A percentile compares a stretch with the other conserved stretches of the same genome.
Evolutionary conservation across 2,113 vertebrate genomes (phyloP).

Genomic region (Tapirus terrestris): DNA sequence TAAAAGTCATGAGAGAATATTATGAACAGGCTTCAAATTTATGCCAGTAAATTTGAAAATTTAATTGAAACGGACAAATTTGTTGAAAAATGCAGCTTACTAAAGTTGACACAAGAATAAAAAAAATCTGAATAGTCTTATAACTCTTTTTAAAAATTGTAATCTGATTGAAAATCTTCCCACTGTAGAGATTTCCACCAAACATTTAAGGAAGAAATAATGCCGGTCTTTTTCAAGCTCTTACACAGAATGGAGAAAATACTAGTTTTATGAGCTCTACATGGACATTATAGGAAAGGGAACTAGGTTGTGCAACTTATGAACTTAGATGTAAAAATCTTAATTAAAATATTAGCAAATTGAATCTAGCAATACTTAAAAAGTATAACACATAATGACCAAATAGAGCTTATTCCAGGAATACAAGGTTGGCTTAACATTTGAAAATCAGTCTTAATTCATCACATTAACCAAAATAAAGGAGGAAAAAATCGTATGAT

Average conservation of each 20-base stretch:
- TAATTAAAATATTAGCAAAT: neutral
- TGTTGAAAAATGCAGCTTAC: neutral
- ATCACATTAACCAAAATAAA: neutral
- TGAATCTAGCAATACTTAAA: neutral
- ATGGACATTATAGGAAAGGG: neutral
- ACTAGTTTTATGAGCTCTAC: neutral
- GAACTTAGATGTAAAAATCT: neutral
- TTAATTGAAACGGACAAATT: neutral
- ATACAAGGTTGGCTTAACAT: neutral
- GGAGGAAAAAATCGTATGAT: neutral
- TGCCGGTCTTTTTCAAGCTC: neutral
- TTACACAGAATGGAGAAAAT: neutral
- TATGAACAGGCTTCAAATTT: neutral
- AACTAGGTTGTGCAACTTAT: neutral
- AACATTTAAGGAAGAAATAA: neutral
- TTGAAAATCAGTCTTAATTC: neutral
- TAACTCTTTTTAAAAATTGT: neutral
- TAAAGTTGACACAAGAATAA: neutral
- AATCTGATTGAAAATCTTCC: neutral
- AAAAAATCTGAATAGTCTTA: neutral
- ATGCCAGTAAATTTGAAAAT: neutral
- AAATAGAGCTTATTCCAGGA: neutral
- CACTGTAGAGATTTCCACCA: neutral
- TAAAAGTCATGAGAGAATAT: neutral
- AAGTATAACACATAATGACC: neutral